A percentile compares a stretch with the other conserved stretches of the same genome.
phyloP scores from a whole-genome alignment of 2,113 vertebrate species.

The Carlito syrichta region DNA sequence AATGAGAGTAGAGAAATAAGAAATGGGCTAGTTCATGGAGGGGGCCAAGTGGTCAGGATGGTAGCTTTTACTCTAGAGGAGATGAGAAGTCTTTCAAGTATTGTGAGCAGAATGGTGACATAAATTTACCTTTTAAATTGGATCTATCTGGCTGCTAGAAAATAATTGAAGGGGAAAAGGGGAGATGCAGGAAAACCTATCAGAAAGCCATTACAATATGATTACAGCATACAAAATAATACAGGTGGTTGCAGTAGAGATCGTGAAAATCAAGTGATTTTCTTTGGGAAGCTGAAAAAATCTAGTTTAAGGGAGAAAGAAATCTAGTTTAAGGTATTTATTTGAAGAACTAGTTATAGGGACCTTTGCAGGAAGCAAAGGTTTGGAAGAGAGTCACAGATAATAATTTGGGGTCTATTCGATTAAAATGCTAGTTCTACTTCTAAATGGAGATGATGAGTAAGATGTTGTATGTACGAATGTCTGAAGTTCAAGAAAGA shows the following conservation, averaged over 20 bases:
- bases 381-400: background rate
- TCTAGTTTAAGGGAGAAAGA: background rate
- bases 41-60: background rate
- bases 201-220: background rate
- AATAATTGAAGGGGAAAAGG: background rate
- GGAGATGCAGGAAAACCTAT: background rate
- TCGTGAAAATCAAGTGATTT: background rate
- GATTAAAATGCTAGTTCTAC: background rate
- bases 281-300: background rate
- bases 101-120: background rate
- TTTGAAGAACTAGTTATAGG: background rate
- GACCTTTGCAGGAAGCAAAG: background rate
- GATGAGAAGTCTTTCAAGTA: background rate
- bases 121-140: background rate
- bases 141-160: background rate
- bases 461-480: background rate
- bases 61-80: background rate
- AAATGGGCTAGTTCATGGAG: background rate
- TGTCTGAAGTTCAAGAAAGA: background rate
- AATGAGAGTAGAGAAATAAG: background rate
- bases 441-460: background rate
- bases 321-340: background rate
- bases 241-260: background rate
- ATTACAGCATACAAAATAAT: background rate
- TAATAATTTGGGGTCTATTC: background rate